Evolutionary conservation across 2,113 vertebrate species (phyloP).

Genomic region (Salvelinus namaycush): DNA sequence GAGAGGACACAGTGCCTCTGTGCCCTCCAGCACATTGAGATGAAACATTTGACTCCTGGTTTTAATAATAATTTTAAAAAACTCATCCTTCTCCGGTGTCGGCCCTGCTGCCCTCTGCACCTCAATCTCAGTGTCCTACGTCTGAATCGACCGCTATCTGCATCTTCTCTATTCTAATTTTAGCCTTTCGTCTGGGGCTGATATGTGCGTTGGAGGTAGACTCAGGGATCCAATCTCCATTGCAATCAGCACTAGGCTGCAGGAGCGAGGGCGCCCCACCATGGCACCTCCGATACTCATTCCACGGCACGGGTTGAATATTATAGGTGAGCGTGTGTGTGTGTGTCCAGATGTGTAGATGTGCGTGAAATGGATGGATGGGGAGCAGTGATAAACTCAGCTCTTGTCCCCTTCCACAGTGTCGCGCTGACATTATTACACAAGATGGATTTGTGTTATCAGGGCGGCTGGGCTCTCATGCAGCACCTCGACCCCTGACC

Average conservation of each 20-base stretch:
- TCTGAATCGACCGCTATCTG: conserved; percentile 5
- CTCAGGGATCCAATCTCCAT: conserved; percentile 27
- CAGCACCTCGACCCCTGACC: conserved; percentile 26
- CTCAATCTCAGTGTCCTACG: no score
- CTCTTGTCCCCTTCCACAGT: conserved; percentile 1
- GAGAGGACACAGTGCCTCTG: no score
- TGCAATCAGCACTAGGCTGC: conserved; percentile 19
- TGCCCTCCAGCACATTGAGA: no score
- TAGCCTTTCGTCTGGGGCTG: conserved; percentile 24
- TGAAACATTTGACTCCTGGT: no score
- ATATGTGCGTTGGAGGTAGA: conserved; percentile 5
- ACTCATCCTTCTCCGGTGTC: no score
- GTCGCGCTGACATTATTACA: conserved; percentile 21
- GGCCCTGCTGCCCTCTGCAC: no score
- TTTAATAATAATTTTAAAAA: no score
- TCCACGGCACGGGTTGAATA: background rate
- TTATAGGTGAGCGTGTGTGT: background rate
- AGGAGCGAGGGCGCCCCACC: no score
- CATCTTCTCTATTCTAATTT: conserved; percentile 14
- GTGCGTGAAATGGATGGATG: background rate
- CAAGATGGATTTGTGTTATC: conserved; percentile 29
- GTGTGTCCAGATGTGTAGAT: background rate
- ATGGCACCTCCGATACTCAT: no score
- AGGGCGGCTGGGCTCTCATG: background rate
- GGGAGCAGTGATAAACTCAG: conserved; percentile 9